Evolutionary conservation across 2,797 vertebrate species (phyloP), one percentile per base, ranked within the genome.

Genomic region (Ctenopoma multispine): DNA sequence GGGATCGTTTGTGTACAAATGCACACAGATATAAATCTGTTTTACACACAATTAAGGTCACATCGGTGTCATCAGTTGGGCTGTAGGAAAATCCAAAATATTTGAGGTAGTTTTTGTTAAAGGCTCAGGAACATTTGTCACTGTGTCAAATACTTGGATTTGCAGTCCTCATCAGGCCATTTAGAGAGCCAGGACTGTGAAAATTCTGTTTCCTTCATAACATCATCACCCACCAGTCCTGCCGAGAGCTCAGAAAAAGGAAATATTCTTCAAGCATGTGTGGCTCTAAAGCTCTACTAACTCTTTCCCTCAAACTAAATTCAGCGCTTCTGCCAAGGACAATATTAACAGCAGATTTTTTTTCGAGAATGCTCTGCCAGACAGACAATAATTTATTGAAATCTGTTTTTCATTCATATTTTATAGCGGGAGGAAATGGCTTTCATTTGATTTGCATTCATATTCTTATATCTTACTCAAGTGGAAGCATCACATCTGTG

Each of bases 331-430:
- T 86, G 83, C 90, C 88, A 92, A 89, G 70, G 48, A 66, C 73
- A 77, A 88, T 80, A 92, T 85, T 81, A 84, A 81, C 73, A 82
- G 78, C 85, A 87, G 86, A 90, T 88, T 86, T 66, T 31, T 70
- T 46, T 41, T 51, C 0, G 11, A 62, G 65, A 67, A 77, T 17
- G 41, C 67, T 64, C 63, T 36, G 68, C 79, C 74, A 85, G 79
- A 79, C 70, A 68, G 81, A 84, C 76, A 67, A 65, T 86, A 75
- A 85, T 84, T 90, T 81, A 85, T 63, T 83, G 62, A 89, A 90
- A 81, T 88, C 80, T 84, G 76, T 75, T 92, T 92, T 89, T 88
- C 77, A 92, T 92, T 89, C 74, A 61, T 59, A 24, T 73, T 67
- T 81, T 69, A 71, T 75, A 48, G 81, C 58, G 47, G 69, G 31